Base-by-base conservation (phyloP, 1,140 invertebrate species). In the Drosophila sturtevanti region DNA sequence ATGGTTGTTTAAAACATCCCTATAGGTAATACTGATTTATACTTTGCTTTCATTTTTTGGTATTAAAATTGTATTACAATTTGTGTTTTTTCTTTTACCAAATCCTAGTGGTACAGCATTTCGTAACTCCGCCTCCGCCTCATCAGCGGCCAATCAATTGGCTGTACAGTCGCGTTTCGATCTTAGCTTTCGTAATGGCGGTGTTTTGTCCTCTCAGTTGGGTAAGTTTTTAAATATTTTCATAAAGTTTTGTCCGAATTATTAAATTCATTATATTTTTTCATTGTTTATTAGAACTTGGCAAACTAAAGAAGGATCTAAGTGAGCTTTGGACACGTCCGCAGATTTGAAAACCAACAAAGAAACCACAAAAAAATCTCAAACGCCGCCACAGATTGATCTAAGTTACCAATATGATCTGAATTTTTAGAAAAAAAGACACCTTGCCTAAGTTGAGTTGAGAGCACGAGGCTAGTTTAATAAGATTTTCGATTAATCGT, bases 1-100 rank as follows among this genome's bases (percentile, higher is more conserved):
- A 97, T 90, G 97, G 97, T 16, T 97, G 96, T 90, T 94, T 97
- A 63, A 97, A 97, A 63, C 90, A 91, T 78, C 90, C 90, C 0
- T 91, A 91, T 44, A 91, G 90, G 90, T 91, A 11, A 54, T 37
- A 54, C 18, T 0, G n/a, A 54, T 27, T 54, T 11, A 41, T 4
- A 37, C 2, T 5, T 24, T 24, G 22, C 4, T 14, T 41, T 4
- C 7, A 0, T 9, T 18, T 12, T 0, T 44, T 14, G 0, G 27
- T 31, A 0, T 18, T 18, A 4, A 59, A 68, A 24, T 11, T 21
- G 11, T 16, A 22, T 14, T 14, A 7, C 41, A 34, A 37, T n/a
- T n/a, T 34, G 16, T 16, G 1, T 52, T 18, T 10, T 24, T 35
- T 37, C 44, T 22, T 44, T n/a, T 24, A 10, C 5, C n/a, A 6